Base-by-base conservation (phyloP, 2,888 invertebrate species). In the Priocnemis perturbator region DNA sequence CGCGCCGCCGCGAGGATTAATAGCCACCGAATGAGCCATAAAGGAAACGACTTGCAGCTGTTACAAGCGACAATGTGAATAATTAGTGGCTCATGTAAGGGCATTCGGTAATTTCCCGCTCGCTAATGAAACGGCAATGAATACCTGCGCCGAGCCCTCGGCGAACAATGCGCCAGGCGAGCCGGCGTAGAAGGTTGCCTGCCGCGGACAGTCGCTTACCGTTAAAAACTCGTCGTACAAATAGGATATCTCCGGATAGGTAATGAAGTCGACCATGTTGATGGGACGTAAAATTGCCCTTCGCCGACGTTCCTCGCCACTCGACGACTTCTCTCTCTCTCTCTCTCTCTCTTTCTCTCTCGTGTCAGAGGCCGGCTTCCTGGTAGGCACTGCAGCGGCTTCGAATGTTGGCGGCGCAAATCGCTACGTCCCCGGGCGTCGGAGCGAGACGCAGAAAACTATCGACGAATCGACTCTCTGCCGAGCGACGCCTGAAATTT, bases 221-320 rank as follows among this genome's bases (percentile, higher is more conserved):
- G 85, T 87, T 84, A 87, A 79, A 74, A 87, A 78, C 71, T 87
- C 84, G 78, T 87, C 85, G 84, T 84, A 86, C 81, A 88, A 84
- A 73, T 84, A 86, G 65, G 87, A 85, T 75, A 88, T 83, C 81
- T 87, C 86, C 69, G 86, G 87, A 64, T 84, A 85, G 62, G 83
- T 77, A 67, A 88, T 84, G 81, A 87, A 87, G 82, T 87, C 88
- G 71, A 87, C 87, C 87, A 88, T 87, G 77, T 67, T 85, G 79
- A n/a, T n/a, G n/a, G n/a, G n/a, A 9, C 20, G 21, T 26, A 23
- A 15, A 50, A 37, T 37, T 11, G 7, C 14, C 7, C 7, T 37
- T 5, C 26, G 26, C 26, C 26, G 26, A 26, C 5, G 2, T 26
- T 26, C 26, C 26, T n/a, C n/a, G n/a, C n/a, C n/a, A n/a, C n/a